Percentiles rank a stretch among this genome's conserved stretches.
Evolutionary conservation across 2,888 invertebrate species (phyloP).

Genomic region (Cepaea hortensis): DNA sequence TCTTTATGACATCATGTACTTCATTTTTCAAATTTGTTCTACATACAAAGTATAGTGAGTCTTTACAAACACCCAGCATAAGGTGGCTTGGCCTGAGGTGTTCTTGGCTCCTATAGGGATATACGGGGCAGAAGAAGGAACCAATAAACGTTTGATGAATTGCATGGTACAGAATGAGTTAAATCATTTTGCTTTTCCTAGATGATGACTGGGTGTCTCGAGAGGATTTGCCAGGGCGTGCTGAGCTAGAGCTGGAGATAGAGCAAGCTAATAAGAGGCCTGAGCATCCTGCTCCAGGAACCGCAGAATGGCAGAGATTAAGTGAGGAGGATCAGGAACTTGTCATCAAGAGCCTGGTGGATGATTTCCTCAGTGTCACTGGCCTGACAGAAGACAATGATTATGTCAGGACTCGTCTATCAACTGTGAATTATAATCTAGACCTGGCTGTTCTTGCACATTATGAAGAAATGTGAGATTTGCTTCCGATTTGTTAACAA

Average conservation of each 20-base stretch:
- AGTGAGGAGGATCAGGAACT: constrained; percentile 29
- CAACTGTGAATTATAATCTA: constrained; percentile 2
- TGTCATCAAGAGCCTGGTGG: constrained; percentile 13
- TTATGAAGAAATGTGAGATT: constrained; percentile 44
- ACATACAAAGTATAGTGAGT: too few relatives aligned
- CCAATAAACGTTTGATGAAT: too few relatives aligned
- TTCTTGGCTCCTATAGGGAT: too few relatives aligned
- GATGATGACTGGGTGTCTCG: background rate
- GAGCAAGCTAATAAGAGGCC: background rate
- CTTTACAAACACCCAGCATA: too few relatives aligned
- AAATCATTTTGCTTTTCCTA: background rate
- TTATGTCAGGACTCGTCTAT: constrained; percentile 24
- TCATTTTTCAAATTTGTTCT: too few relatives aligned
- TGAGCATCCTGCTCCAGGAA: constrained; percentile 21
- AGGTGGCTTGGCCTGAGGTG: too few relatives aligned
- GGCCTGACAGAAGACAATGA: constrained; percentile 23
- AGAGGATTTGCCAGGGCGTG: background rate
- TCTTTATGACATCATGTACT: too few relatives aligned
- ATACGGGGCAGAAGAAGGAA: too few relatives aligned
- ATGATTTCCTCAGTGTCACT: constrained; percentile 30
- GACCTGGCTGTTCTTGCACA: constrained; percentile 36
- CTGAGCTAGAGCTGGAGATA: background rate
- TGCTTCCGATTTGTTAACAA: background rate
- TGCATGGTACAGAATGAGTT: too few relatives aligned
- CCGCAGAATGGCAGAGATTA: constrained; percentile 13